Evolutionary conservation across 2,888 invertebrate species (phyloP).

Genomic region (Agriopis aurantiaria): DNA sequence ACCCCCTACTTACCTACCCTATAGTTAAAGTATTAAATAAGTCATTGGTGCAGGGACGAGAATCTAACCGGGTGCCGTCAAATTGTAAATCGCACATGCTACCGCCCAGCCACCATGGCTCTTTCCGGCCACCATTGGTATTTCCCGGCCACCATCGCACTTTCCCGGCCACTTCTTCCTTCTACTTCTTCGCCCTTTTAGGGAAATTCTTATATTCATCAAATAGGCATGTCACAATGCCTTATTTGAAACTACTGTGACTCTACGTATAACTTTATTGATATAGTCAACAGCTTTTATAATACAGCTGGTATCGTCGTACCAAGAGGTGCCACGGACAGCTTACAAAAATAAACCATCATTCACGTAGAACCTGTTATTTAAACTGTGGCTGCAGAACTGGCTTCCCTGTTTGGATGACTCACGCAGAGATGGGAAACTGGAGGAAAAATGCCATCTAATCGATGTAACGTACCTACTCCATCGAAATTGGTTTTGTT

Average conservation of each 20-base stretch:
- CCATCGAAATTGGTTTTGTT: neutral
- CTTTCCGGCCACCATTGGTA: no score
- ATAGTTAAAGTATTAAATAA: no score
- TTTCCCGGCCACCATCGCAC: no score
- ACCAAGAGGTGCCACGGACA: conserved; percentile 51
- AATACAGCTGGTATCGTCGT: conserved; percentile 37
- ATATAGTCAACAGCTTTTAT: conserved; percentile 11
- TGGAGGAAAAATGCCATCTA: conserved; percentile 19
- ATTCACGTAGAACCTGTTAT: conserved; percentile 11
- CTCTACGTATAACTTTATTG: conserved; percentile 22
- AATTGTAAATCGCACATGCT: no score
- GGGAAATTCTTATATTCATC: no score
- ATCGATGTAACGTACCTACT: neutral
- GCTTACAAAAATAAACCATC: conserved; percentile 48
- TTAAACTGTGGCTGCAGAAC: conserved; percentile 17
- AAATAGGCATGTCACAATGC: no score
- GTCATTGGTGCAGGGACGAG: no score
- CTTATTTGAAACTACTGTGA: neutral
- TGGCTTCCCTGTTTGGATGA: conserved; percentile 53
- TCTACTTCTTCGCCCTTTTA: no score
- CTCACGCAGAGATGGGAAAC: conserved; percentile 39
- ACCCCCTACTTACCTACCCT: no score
- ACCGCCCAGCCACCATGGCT: no score
- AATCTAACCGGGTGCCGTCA: no score
- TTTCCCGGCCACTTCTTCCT: no score